phyloP scores from a whole-genome alignment of 2,113 vertebrate species.

The Dascyllus trimaculatus region DNA sequence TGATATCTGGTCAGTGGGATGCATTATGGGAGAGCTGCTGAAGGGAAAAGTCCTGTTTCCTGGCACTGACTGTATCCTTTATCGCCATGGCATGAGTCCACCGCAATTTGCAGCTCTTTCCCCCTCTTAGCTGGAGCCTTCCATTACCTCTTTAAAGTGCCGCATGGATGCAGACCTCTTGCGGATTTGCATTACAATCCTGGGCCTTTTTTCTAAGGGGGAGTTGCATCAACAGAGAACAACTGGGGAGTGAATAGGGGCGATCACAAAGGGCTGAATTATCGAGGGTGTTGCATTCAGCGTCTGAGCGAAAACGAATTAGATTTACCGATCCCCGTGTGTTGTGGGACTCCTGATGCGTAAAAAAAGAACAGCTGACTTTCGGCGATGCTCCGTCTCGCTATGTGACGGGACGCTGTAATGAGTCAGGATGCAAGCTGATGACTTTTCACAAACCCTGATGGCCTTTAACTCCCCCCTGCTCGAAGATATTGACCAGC shows the following conservation, averaged over 20 bases:
- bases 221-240: constrained; percentile 2
- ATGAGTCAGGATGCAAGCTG: neutral
- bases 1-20: constrained; percentile 99
- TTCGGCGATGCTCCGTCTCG: neutral
- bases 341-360: constrained; percentile 2
- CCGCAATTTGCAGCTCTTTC: constrained; percentile 13
- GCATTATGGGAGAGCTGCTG: constrained; percentile 98
- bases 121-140: constrained; percentile 13
- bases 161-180: constrained; percentile 15
- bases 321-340: constrained; percentile 43
- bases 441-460: neutral
- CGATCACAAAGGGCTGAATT: constrained; percentile 42
- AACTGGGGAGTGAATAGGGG: constrained; percentile 40
- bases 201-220: constrained; percentile 22
- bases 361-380: constrained; percentile 1
- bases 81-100: constrained; percentile 6
- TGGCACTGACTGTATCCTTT: constrained; percentile 99
- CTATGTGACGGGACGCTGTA: neutral
- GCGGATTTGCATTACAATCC: constrained; percentile 69
- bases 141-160: constrained; percentile 25
- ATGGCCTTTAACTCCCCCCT: constrained; percentile 68
- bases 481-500: constrained; percentile 93
- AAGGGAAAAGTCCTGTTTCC: constrained; percentile 98
- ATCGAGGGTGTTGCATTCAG: constrained; percentile 29
- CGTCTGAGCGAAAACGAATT: constrained; percentile 32